A percentile compares a stretch with the other conserved stretches of the same genome.
Evolutionary conservation across 2,797 vertebrate species (phyloP).

Genomic region (Tarsius wallacei): DNA sequence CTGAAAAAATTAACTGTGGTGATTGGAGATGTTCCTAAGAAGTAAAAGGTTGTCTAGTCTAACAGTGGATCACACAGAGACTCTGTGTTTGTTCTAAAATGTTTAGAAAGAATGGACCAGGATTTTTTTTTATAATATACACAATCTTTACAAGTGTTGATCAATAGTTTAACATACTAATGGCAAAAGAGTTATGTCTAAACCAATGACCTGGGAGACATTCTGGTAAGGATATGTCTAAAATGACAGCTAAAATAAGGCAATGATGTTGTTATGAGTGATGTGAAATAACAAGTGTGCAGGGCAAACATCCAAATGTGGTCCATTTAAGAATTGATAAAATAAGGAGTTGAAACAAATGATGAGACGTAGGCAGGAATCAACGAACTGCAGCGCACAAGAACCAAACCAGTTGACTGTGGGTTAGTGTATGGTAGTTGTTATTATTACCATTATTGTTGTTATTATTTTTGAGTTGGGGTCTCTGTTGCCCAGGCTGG

Average conservation of each 20-base stretch:
- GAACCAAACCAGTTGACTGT: neutral
- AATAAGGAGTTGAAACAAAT: neutral
- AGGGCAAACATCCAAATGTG: neutral
- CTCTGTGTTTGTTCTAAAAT: neutral
- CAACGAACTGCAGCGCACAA: neutral
- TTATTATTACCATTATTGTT: too few species aligned
- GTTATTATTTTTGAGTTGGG: too few species aligned
- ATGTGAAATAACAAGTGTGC: neutral
- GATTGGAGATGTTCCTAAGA: neutral
- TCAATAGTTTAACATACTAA: neutral
- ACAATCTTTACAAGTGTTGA: neutral
- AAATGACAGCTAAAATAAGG: neutral
- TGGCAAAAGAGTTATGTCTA: neutral
- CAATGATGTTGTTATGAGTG: neutral
- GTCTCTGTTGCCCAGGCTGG: too few species aligned
- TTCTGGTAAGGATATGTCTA: neutral
- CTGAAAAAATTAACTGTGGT: slow-evolving; percentile 24
- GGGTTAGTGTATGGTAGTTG: neutral
- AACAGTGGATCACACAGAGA: neutral
- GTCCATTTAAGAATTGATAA: neutral
- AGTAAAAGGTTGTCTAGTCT: slow-evolving; percentile 38
- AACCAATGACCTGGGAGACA: neutral
- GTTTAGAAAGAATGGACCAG: neutral
- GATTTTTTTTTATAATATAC: neutral
- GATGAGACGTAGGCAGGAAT: neutral